Conservation (phyloP, 2,797 vertebrate genomes). For the Aphelocoma californica region DNA sequence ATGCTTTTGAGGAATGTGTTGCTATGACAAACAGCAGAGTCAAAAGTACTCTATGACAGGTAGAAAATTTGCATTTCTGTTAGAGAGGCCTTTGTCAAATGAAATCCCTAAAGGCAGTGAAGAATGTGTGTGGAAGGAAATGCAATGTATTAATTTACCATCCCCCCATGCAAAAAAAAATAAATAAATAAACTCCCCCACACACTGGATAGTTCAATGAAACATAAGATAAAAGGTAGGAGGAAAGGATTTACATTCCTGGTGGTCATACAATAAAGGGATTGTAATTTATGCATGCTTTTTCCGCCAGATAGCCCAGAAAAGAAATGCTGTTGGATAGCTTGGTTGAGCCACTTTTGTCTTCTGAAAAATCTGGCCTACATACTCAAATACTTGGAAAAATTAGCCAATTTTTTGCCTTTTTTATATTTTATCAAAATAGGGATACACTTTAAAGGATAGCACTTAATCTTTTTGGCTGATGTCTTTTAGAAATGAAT, state of each 20-base stretch:
- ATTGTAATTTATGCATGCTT: neutral
- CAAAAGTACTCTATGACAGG: constrained; percentile 58
- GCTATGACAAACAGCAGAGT: constrained; percentile 46
- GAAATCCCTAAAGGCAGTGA: constrained; percentile 58
- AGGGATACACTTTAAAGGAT: neutral
- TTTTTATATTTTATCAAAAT: neutral
- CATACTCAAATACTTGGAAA: neutral
- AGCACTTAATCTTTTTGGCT: neutral
- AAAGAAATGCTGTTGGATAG: constrained; percentile 1
- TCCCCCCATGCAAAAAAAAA: too few relatives aligned
- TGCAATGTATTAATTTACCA: constrained; percentile 4
- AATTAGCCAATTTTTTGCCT: neutral
- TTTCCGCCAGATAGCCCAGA: neutral
- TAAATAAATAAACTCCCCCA: accelerated
- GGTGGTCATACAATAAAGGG: neutral
- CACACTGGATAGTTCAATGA: neutral
- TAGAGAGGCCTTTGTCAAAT: constrained; percentile 66
- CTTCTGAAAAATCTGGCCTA: neutral
- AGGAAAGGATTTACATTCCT: neutral
- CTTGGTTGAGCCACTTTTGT: neutral
- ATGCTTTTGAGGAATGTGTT: neutral
- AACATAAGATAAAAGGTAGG: constrained; percentile 47
- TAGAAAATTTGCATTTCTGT: constrained; percentile 76
- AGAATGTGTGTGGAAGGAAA: constrained; percentile 46
- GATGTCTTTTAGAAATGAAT: neutral